A percentile compares a stretch with the other conserved stretches of the same genome.
phyloP scores from a whole-genome alignment of 2,113 vertebrate species.

The Corythaeola cristata region DNA sequence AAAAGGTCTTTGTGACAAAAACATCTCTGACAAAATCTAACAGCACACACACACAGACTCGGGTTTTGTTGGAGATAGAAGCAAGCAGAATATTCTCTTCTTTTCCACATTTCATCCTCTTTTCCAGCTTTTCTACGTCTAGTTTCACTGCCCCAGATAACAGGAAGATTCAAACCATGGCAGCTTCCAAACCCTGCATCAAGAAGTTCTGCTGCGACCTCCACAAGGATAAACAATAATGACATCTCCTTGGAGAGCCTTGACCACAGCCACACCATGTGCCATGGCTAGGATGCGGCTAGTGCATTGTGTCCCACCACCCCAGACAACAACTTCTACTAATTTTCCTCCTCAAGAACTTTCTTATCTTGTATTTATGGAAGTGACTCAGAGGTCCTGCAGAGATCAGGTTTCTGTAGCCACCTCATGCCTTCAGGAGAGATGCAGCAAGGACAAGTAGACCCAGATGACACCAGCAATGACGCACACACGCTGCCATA shows the following conservation, averaged over 20 bases:
- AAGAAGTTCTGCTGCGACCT: background rate
- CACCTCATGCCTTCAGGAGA: background rate
- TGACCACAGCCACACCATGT: fast-evolving
- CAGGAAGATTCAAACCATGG: background rate
- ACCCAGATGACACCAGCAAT: background rate
- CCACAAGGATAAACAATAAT: background rate
- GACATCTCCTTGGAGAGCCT: background rate
- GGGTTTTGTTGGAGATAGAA: background rate
- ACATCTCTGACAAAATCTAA: background rate
- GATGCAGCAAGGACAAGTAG: fast-evolving
- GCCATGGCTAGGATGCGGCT: background rate
- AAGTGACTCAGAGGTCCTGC: background rate
- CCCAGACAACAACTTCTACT: background rate
- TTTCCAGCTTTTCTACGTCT: background rate
- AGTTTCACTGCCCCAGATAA: background rate
- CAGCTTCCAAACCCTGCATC: background rate
- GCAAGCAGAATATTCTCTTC: background rate
- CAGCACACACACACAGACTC: background rate
- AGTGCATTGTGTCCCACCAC: background rate
- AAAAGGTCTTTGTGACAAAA: background rate
- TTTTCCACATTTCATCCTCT: background rate
- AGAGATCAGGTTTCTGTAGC: background rate
- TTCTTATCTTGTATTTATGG: background rate
- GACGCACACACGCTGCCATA: background rate
- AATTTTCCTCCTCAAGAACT: background rate